Conservation (phyloP, 2,888 invertebrate genomes). For the Drosophila bunnanda region DNA sequence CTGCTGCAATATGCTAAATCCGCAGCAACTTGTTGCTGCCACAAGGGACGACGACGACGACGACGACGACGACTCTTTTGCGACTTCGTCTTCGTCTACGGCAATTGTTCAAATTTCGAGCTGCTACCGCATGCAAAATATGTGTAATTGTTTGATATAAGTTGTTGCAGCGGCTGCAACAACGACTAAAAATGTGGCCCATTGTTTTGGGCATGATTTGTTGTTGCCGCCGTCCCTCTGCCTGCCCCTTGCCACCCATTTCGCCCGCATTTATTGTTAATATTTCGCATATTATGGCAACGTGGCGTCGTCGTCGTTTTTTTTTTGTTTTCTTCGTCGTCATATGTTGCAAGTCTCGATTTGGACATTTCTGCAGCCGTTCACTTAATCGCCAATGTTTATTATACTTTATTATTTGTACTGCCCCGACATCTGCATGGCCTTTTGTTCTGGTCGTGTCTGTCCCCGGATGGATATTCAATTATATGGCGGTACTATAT, state of each 20-base stretch:
- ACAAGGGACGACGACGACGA: background rate
- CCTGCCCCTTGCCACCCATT: slow-evolving; percentile 3
- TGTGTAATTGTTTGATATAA: slow-evolving; percentile 81
- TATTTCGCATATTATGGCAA: slow-evolving; percentile 77
- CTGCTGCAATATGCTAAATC: slow-evolving; percentile 13
- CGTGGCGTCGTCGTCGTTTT: slow-evolving; percentile 55
- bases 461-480: slow-evolving; percentile 32
- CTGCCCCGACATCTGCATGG: slow-evolving; percentile 71
- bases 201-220: slow-evolving; percentile 83
- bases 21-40: slow-evolving; percentile 63
- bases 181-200: slow-evolving; percentile 78
- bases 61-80: background rate
- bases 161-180: slow-evolving; percentile 64
- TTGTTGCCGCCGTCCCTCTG: slow-evolving; percentile 54
- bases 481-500: slow-evolving; percentile 23
- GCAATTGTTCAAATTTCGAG: slow-evolving; percentile 71
- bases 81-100: slow-evolving; percentile 43
- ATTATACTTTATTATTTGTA: slow-evolving; percentile 72
- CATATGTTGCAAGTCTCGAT: slow-evolving; percentile 59
- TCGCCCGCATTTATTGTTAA: slow-evolving; percentile 73
- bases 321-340: slow-evolving; percentile 30
- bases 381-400: slow-evolving; percentile 74
- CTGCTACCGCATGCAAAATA: slow-evolving; percentile 71
- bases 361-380: slow-evolving; percentile 59
- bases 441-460: slow-evolving; percentile 55